Conservation (phyloP, 1,140 invertebrate species). For the Limonius californicus region DNA sequence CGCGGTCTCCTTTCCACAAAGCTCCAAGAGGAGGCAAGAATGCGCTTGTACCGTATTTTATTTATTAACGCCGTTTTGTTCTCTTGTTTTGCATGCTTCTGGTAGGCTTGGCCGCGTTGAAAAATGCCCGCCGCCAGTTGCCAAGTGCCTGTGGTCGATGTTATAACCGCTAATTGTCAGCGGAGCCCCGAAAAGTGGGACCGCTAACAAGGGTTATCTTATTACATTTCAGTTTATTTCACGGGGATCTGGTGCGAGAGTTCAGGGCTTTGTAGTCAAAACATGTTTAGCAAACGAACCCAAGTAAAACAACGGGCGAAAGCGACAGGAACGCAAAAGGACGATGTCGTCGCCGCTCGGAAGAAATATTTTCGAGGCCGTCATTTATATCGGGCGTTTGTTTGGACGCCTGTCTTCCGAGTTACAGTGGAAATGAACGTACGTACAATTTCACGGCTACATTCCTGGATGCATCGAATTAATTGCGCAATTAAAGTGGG, state of each 20-base stretch:
- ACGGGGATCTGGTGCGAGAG: not conserved
- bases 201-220: not conserved
- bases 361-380: not conserved
- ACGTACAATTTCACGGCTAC: not conserved
- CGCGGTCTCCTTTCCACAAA: too few species aligned
- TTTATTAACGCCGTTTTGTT: not conserved
- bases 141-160: not conserved
- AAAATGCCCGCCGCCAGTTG: too few species aligned
- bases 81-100: not conserved
- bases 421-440: not conserved
- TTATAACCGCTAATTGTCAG: not conserved
- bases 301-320: not conserved
- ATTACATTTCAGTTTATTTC: slow-evolving; percentile 1
- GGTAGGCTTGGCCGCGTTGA: not conserved
- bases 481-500: not conserved
- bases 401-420: not conserved
- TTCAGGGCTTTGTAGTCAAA: not conserved
- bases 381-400: not conserved
- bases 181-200: not conserved
- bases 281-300: not conserved
- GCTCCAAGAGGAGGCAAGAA: too few species aligned
- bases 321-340: not conserved
- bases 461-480: not conserved
- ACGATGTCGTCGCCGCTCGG: not conserved
- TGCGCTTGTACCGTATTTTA: not conserved